A percentile compares a stretch with the other conserved stretches of the same genome.
phyloP scores from a whole-genome alignment of 2,888 invertebrate genomes.

The Cecidostiba fungosa region DNA sequence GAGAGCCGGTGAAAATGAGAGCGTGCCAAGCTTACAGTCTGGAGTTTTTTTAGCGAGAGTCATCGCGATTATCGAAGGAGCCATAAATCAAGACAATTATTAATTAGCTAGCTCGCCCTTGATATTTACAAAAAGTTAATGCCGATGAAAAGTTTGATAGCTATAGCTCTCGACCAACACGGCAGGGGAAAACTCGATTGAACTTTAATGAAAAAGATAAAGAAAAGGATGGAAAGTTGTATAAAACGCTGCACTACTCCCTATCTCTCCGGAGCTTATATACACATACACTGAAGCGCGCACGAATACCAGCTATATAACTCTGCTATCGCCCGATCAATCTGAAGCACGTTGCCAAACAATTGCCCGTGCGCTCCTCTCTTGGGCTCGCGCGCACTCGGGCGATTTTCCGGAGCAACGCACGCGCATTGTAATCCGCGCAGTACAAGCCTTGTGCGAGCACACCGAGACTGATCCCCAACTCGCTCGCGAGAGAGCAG shows the following conservation, averaged over 20 bases:
- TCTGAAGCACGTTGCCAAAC: constrained; percentile 69
- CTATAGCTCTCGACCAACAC: neutral
- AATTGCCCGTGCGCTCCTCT: constrained; percentile 37
- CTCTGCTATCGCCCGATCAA: constrained; percentile 67
- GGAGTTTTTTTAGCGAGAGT: neutral
- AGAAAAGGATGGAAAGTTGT: neutral
- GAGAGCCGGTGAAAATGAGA: neutral
- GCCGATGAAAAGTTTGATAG: neutral
- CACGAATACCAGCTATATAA: neutral
- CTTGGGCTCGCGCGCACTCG: neutral
- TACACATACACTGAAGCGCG: neutral
- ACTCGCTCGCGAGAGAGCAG: neutral
- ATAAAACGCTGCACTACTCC: neutral
- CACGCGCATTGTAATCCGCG: neutral
- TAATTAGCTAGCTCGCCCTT: neutral
- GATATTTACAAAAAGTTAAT: no score
- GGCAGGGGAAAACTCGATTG: neutral
- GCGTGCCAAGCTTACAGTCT: no score
- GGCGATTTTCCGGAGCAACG: no score
- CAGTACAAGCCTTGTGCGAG: neutral
- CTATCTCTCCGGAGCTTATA: neutral
- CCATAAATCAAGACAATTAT: neutral
- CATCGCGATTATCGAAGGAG: no score
- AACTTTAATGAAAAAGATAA: constrained; percentile 11
- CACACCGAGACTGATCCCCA: neutral